Evolutionary conservation across 2,113 vertebrate genomes (phyloP).

Genomic region (Epinephelus moara): DNA sequence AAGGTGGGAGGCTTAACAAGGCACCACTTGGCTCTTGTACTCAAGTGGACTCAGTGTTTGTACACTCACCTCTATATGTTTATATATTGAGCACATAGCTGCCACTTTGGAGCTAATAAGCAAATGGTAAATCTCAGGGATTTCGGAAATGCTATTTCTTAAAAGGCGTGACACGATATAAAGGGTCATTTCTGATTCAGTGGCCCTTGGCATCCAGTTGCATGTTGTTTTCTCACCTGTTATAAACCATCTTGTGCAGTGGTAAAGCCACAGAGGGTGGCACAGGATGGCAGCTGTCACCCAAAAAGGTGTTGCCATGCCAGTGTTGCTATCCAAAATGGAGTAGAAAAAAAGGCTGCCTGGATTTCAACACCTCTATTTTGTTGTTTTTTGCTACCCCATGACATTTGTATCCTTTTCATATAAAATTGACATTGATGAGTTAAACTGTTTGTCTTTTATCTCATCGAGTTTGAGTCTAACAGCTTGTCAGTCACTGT

Average conservation of each 20-base stretch:
- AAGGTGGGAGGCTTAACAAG: conserved; percentile 66
- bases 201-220: conserved; percentile 18
- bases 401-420: not conserved
- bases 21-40: conserved; percentile 58
- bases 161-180: conserved; percentile 41
- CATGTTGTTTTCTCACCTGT: conserved; percentile 41
- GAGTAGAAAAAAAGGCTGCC: not conserved
- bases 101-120: conserved; percentile 54
- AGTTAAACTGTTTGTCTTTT: not conserved
- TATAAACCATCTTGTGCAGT: conserved; percentile 13
- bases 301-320: not conserved
- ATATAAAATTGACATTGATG: not conserved
- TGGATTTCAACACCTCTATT: not conserved
- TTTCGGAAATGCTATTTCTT: conserved; percentile 23
- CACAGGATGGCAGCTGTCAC: conserved; percentile 21
- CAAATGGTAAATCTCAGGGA: conserved; percentile 36
- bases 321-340: conserved; percentile 5
- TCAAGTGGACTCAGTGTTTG: conserved; percentile 48
- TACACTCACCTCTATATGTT: conserved; percentile 42
- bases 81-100: conserved; percentile 27
- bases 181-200: conserved; percentile 40
- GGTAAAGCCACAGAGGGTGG: conserved; percentile 18
- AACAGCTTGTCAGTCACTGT: conserved; percentile 1
- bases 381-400: not conserved
- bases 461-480: not conserved